A percentile compares a stretch with the other conserved stretches of the same genome.
Evolutionary conservation across 2,113 vertebrate species (phyloP).

Genomic region (Tapirus terrestris): DNA sequence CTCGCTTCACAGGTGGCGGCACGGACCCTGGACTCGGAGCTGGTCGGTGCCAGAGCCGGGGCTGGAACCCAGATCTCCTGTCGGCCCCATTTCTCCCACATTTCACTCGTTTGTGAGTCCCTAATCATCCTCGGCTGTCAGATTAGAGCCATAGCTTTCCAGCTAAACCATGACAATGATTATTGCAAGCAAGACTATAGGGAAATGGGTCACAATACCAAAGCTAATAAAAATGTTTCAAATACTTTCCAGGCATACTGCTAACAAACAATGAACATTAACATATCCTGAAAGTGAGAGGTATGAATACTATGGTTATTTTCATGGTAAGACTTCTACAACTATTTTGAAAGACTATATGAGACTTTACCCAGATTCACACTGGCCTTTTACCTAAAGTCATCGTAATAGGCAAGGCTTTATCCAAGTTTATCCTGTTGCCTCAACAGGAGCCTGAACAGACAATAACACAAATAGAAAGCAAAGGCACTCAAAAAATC

Average conservation of each 20-base stretch:
- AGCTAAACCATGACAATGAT: background rate
- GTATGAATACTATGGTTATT: background rate
- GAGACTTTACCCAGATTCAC: background rate
- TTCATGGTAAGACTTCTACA: background rate
- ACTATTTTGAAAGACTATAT: background rate
- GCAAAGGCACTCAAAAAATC: background rate
- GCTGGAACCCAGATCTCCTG: background rate
- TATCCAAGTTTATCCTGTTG: too few relatives aligned
- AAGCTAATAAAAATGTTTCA: background rate
- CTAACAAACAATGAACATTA: background rate
- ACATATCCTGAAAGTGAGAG: background rate
- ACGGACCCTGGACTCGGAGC: fast-evolving
- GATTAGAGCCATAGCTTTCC: background rate
- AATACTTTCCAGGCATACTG: background rate
- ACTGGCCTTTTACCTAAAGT: background rate
- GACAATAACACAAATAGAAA: background rate
- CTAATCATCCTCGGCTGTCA: background rate
- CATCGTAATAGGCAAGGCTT: background rate
- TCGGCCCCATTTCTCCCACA: fast-evolving
- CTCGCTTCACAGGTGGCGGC: fast-evolving
- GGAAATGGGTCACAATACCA: background rate
- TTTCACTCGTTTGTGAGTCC: background rate
- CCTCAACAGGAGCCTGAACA: background rate
- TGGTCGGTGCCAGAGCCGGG: too few relatives aligned
- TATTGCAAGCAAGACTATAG: background rate